Conservation (phyloP, 2,797 vertebrate species). For the Parauchenoglanis punctatus region DNA sequence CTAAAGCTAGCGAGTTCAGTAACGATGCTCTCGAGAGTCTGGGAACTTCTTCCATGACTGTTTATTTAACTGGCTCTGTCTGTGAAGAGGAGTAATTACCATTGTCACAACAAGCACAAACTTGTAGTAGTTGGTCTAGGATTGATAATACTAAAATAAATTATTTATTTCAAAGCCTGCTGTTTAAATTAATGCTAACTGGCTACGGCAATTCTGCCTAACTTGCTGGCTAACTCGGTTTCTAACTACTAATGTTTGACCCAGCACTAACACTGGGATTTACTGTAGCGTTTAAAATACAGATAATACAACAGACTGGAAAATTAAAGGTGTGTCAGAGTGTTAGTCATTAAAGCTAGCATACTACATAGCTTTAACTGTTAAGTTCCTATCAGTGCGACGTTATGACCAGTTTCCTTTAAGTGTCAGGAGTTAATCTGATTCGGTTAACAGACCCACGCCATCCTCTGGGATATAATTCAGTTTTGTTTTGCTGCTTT, state of each 20-base stretch:
- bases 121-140: neutral
- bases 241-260: neutral
- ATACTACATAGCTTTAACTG: neutral
- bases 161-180: neutral
- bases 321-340: neutral
- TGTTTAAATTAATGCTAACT: neutral
- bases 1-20: neutral
- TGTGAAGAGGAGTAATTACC: too few relatives aligned
- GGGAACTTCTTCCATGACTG: neutral
- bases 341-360: too few relatives aligned
- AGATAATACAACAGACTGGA: too few relatives aligned
- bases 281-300: neutral
- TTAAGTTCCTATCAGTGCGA: neutral
- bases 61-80: neutral
- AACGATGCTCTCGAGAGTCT: neutral
- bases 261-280: neutral
- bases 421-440: neutral
- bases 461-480: neutral
- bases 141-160: neutral
- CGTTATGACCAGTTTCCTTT: too few relatives aligned
- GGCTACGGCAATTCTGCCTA: neutral
- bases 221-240: neutral
- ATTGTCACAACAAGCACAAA: neutral
- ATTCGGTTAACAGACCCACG: neutral
- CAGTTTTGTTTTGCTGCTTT: neutral